phyloP scores from a whole-genome alignment of 2,797 vertebrate species.

The Cetoscarus ocellatus region DNA sequence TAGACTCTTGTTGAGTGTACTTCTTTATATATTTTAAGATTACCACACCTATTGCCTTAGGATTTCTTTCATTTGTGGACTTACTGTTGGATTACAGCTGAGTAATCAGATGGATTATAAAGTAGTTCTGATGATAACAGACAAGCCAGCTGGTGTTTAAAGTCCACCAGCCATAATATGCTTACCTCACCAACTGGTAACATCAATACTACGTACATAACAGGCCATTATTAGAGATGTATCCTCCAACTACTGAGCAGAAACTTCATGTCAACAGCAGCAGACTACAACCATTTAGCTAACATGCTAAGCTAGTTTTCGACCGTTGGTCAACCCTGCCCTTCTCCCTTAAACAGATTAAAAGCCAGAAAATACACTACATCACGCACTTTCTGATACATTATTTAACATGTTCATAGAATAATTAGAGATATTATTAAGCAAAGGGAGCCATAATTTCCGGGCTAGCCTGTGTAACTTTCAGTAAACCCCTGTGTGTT shows the following conservation, averaged over 20 bases:
- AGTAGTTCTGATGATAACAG: too few species aligned
- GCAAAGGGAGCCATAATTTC: neutral
- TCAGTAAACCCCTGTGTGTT: slow-evolving; percentile 40
- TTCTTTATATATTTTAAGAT: too few species aligned
- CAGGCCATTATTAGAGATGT: too few species aligned
- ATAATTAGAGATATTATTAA: accelerated
- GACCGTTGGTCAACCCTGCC: slow-evolving; percentile 39
- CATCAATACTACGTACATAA: too few species aligned
- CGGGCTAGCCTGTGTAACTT: slow-evolving; percentile 50
- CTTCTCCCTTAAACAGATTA: slow-evolving; percentile 51
- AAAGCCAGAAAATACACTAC: neutral
- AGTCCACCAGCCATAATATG: too few species aligned
- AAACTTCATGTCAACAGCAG: slow-evolving; percentile 31
- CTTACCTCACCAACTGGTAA: too few species aligned
- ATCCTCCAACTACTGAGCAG: neutral
- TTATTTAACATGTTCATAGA: neutral
- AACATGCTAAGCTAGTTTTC: slow-evolving; percentile 50
- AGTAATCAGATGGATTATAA: too few species aligned
- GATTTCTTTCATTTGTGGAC: too few species aligned
- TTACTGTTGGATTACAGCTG: too few species aligned
- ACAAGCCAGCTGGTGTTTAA: too few species aligned
- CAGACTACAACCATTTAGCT: slow-evolving; percentile 1
- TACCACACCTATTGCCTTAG: too few species aligned
- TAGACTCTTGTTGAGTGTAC: too few species aligned
- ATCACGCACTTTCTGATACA: neutral